A percentile compares a stretch with the other conserved stretches of the same genome.
Evolutionary conservation across 2,888 invertebrate genomes (phyloP).

Genomic region (Drosophila nr. medialis): DNA sequence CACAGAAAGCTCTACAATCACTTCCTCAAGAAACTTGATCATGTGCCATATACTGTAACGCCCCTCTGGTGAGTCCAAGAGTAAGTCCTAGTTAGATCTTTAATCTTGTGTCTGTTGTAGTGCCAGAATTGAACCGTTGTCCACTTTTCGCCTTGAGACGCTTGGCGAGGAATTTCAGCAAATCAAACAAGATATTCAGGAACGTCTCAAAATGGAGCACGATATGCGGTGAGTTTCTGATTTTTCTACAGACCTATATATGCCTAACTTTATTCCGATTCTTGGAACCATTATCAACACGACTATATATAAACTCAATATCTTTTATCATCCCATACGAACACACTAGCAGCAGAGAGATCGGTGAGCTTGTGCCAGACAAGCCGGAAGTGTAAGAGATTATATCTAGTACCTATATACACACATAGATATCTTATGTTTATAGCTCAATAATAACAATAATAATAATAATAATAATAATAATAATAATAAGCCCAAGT

Average conservation of each 20-base stretch:
- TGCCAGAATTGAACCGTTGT: slow-evolving; percentile 84
- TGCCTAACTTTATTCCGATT: too few relatives aligned
- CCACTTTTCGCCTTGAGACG: slow-evolving; percentile 87
- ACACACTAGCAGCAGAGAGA: slow-evolving; percentile 59
- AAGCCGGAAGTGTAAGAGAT: slow-evolving; percentile 71
- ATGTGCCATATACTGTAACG: slow-evolving; percentile 87
- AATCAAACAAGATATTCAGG: slow-evolving; percentile 86
- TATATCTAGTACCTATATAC: background rate
- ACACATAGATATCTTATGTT: background rate
- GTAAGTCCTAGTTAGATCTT: accelerated
- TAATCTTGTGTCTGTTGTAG: slow-evolving; percentile 24
- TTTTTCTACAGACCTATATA: too few relatives aligned
- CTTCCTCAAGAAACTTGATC: slow-evolving; percentile 89
- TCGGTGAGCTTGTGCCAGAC: slow-evolving; percentile 54
- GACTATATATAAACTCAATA: background rate
- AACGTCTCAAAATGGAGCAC: slow-evolving; percentile 87
- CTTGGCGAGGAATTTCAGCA: slow-evolving; percentile 86
- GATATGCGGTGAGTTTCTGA: slow-evolving; percentile 75
- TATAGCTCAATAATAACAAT: too few relatives aligned
- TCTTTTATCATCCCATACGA: background rate
- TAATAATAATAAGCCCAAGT: background rate
- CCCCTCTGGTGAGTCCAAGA: slow-evolving; percentile 86
- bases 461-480: background rate
- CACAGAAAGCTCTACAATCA: slow-evolving; percentile 88
- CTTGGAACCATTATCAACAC: background rate